Evolutionary conservation across 2,888 invertebrate species (phyloP).

Genomic region (Cerastoderma edule): DNA sequence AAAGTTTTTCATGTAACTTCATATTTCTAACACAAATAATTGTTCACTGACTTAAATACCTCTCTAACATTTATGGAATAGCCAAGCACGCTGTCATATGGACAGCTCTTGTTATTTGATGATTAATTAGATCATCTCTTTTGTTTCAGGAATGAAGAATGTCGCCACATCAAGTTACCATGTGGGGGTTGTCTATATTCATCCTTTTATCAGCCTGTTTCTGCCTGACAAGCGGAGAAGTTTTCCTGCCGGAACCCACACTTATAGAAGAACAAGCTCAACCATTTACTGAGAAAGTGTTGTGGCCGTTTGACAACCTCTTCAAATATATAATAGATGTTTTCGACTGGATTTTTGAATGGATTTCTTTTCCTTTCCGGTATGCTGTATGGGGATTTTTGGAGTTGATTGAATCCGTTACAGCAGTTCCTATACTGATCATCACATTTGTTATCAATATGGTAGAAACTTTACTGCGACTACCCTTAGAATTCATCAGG

Average conservation of each 20-base stretch:
- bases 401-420: neutral
- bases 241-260: neutral
- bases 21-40: no score
- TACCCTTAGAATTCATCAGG: slow-evolving; percentile 1
- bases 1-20: no score
- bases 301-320: slow-evolving; percentile 4
- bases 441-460: neutral
- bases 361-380: neutral
- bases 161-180: no score
- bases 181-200: no score
- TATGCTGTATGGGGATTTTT: neutral
- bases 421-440: neutral
- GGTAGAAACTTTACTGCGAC: neutral
- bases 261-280: neutral
- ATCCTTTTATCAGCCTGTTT: no score
- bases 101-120: no score
- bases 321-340: neutral
- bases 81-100: no score
- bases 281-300: neutral
- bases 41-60: no score
- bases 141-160: no score
- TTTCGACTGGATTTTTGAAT: neutral
- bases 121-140: no score
- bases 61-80: no score
- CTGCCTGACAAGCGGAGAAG: slow-evolving; percentile 3